These are phyloP conservation scores for Congeria kusceri DNA, from an alignment of 2,888 invertebrate genomes.

Conservation along the genomic window DNA sequence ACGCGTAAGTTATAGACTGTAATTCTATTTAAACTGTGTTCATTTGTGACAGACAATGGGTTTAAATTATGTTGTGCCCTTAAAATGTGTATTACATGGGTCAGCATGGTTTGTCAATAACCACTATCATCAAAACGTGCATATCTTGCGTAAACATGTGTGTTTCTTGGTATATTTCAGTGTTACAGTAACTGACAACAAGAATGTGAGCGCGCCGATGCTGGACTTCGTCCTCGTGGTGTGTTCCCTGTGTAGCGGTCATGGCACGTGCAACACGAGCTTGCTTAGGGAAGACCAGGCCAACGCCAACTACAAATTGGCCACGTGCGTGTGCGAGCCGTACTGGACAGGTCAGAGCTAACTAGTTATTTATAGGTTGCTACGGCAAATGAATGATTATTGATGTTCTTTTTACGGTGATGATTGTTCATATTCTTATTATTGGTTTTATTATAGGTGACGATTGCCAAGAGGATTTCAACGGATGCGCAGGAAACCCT, in stretches of 20 bases:
- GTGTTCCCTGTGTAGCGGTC: slow-evolving; percentile 64
- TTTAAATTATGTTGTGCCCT: no score
- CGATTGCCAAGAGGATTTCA: slow-evolving; percentile 64
- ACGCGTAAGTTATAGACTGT: no score
- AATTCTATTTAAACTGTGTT: no score
- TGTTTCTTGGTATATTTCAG: no score
- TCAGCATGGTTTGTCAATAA: no score
- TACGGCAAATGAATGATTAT: no score
- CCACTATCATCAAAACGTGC: neutral
- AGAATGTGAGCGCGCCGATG: slow-evolving; percentile 20
- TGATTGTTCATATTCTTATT: no score
- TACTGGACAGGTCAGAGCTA: slow-evolving; percentile 63
- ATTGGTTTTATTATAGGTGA: slow-evolving; percentile 48
- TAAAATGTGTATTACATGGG: no score
- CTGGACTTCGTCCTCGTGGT: slow-evolving; percentile 54
- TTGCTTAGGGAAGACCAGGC: slow-evolving; percentile 10
- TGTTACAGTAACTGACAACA: slow-evolving; percentile 28
- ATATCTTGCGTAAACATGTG: no score
- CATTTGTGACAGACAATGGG: no score
- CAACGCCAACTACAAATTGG: slow-evolving; percentile 45
- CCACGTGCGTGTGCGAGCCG: slow-evolving; percentile 41
- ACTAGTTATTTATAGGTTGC: no score
- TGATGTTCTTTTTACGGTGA: no score
- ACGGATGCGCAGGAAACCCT: slow-evolving; percentile 65
- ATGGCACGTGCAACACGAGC: slow-evolving; percentile 47